Percentiles rank a stretch among this genome's conserved stretches.
phyloP scores from a whole-genome alignment of 2,888 invertebrate genomes.

The Orthosia incerta region DNA sequence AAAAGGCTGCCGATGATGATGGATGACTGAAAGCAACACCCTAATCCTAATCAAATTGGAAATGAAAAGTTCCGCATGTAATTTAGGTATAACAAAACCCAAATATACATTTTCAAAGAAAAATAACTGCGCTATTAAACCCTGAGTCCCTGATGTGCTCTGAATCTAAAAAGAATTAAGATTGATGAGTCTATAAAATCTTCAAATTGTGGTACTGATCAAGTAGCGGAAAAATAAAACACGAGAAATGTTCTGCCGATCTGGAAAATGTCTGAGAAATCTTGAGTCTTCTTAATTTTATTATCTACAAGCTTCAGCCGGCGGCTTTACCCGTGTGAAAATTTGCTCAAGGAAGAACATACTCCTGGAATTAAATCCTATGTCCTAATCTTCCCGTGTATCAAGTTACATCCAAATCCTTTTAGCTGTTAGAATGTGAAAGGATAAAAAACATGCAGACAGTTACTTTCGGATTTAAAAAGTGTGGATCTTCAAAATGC shows the following conservation, averaged over 20 bases:
- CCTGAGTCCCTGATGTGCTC: neutral
- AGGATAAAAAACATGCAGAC: too few relatives aligned
- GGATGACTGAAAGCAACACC: too few relatives aligned
- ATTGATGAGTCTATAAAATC: neutral
- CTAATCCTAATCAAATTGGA: neutral
- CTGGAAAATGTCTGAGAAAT: neutral
- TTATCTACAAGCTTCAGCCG: too few relatives aligned
- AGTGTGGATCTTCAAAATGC: neutral
- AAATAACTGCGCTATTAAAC: neutral
- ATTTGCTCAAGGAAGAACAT: too few relatives aligned
- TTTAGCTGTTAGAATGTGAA: too few relatives aligned
- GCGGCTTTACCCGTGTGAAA: too few relatives aligned
- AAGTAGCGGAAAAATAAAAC: neutral
- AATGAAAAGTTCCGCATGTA: neutral
- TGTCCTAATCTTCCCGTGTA: too few relatives aligned
- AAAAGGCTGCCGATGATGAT: neutral
- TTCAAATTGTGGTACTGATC: neutral
- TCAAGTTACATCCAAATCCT: too few relatives aligned
- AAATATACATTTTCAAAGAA: slow-evolving; percentile 4
- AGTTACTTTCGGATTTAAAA: too few relatives aligned
- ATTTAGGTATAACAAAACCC: neutral
- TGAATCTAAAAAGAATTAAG: neutral
- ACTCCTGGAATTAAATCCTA: too few relatives aligned
- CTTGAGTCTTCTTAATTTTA: neutral
- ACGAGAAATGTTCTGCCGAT: too few relatives aligned